Percentiles rank a stretch among this genome's conserved stretches.
Evolutionary conservation across 2,113 vertebrate species (phyloP).

Genomic region (Brachypodius melanocephalos): DNA sequence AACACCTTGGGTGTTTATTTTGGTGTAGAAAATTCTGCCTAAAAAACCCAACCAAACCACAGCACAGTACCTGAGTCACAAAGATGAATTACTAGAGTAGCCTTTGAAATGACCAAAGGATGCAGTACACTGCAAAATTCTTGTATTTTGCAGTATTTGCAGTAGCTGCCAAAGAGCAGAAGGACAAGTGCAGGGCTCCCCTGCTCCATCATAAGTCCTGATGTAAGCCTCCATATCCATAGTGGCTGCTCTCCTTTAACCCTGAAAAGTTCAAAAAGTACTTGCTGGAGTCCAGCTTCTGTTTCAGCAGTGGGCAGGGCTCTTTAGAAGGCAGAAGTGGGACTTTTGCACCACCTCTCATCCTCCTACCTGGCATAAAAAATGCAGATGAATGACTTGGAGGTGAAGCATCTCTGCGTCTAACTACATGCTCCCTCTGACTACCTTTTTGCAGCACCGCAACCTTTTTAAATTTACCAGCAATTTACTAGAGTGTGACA

Average conservation of each 20-base stretch:
- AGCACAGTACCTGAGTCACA: not conserved
- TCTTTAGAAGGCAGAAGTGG: not conserved
- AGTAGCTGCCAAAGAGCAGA: not conserved
- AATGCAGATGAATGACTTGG: not conserved
- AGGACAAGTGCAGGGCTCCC: not conserved
- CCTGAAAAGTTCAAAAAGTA: not conserved
- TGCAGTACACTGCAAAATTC: too few relatives aligned
- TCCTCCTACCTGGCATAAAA: not conserved
- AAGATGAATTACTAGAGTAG: not conserved
- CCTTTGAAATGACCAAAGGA: not conserved
- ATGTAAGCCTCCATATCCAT: fast-evolving
- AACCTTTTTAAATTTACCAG: not conserved
- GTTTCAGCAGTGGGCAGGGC: not conserved
- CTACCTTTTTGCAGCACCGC: not conserved
- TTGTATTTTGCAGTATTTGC: not conserved
- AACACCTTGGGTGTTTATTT: not conserved
- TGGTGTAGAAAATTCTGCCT: not conserved
- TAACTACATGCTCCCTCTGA: not conserved
- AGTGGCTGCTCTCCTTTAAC: not conserved
- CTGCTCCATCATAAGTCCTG: not conserved
- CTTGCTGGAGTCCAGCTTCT: not conserved
- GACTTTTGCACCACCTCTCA: not conserved
- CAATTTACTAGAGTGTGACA: not conserved
- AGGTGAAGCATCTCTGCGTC: not conserved
- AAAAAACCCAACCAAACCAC: not conserved